These are phyloP conservation scores for Erpetoichthys calabaricus DNA, from an alignment of 2,797 vertebrate genomes.

Conservation along the genomic window DNA sequence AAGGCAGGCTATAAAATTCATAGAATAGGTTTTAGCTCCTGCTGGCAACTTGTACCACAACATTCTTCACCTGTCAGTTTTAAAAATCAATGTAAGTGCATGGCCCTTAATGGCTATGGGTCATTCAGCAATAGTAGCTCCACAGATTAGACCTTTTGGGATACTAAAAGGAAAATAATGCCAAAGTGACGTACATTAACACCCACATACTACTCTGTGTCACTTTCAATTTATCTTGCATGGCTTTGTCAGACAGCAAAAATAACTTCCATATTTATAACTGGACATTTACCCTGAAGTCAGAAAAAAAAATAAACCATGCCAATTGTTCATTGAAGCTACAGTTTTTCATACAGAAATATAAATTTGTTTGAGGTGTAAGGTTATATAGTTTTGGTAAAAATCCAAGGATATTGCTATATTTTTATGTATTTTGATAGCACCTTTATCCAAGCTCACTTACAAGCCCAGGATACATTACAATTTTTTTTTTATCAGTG, in stretches of 20 bases:
- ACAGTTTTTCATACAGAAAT: constrained; percentile 29
- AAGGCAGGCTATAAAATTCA: constrained; percentile 5
- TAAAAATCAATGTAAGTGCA: constrained; percentile 42
- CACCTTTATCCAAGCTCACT: too few species aligned
- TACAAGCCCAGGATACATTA: too few species aligned
- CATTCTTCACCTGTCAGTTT: constrained; percentile 43
- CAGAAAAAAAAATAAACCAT: constrained; percentile 44
- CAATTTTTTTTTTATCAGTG: too few species aligned
- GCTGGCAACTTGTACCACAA: constrained; percentile 41
- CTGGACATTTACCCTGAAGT: constrained; percentile 38
- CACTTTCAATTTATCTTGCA: constrained; percentile 52
- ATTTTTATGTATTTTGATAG: too few species aligned
- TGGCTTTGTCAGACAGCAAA: constrained; percentile 50
- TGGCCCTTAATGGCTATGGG: constrained; percentile 31
- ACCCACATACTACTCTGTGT: constrained; percentile 41
- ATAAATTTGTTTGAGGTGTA: constrained; percentile 9
- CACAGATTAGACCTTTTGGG: constrained; percentile 39
- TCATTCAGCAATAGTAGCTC: constrained; percentile 32
- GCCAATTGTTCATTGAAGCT: constrained; percentile 33
- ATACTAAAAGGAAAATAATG: constrained; percentile 34
- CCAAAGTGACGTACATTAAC: constrained; percentile 37
- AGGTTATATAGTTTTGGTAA: too few species aligned
- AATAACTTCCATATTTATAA: constrained; percentile 45
- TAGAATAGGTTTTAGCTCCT: constrained; percentile 26
- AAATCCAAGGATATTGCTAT: too few species aligned